These are phyloP conservation scores for Taphrorychus bicolor DNA, from an alignment of 2,888 invertebrate species.

Conservation along the genomic window DNA sequence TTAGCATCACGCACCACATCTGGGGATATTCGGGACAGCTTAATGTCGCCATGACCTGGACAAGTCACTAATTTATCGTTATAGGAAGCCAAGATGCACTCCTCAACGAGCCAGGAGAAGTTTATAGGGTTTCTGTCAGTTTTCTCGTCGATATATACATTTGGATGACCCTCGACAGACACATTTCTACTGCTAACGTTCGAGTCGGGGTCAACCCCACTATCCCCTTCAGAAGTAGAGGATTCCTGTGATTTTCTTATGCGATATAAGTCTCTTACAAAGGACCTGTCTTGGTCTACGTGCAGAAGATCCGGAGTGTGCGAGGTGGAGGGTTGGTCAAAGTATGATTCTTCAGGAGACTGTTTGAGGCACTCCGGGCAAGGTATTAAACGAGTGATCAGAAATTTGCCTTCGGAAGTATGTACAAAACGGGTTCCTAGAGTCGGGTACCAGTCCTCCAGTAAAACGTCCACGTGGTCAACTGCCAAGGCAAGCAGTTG, in stretches of 20 bases:
- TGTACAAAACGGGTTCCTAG: conserved; percentile 97
- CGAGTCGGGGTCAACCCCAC: conserved; percentile 86
- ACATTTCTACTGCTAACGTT: conserved; percentile 84
- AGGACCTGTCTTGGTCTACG: conserved; percentile 8
- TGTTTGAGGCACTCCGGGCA: conserved; percentile 83
- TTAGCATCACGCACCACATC: too few species aligned
- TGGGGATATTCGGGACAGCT: conserved; percentile 84
- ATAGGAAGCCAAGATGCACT: conserved; percentile 91
- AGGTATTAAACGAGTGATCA: conserved; percentile 92
- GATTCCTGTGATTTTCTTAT: conserved; percentile 72
- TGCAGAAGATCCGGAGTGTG: conserved; percentile 18
- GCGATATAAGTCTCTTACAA: conserved; percentile 48
- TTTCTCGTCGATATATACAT: conserved; percentile 28
- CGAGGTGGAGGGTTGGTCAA: conserved; percentile 28
- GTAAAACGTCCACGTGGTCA: conserved; percentile 92
- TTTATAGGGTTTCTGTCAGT: conserved; percentile 49
- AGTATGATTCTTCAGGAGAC: conserved; percentile 37
- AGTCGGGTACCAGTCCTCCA: conserved; percentile 98
- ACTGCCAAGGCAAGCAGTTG: conserved; percentile 87
- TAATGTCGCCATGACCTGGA: conserved; percentile 78
- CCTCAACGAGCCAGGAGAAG: conserved; percentile 93
- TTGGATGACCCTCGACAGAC: conserved; percentile 79
- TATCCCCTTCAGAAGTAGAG: conserved; percentile 83
- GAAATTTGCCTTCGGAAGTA: conserved; percentile 93
- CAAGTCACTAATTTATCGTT: conserved; percentile 75